These are phyloP conservation scores for Urocolius indicus DNA, from an alignment of 2,113 vertebrate species.

Conservation along the genomic window DNA sequence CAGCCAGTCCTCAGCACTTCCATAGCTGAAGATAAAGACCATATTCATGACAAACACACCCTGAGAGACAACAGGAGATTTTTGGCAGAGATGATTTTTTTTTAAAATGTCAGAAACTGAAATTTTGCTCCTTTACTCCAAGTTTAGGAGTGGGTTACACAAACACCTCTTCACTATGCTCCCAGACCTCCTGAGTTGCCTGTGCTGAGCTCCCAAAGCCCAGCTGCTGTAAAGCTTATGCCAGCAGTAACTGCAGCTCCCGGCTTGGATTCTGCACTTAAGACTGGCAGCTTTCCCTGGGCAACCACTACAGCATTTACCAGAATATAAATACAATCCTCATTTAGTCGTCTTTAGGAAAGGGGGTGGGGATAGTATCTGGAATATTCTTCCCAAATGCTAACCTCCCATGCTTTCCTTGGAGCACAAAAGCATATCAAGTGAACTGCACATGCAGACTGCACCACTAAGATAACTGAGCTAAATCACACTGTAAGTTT, in stretches of 20 bases:
- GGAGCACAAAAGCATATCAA: neutral
- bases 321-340: neutral
- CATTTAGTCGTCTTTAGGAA: neutral
- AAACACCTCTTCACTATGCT: neutral
- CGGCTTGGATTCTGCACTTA: neutral
- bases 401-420: neutral
- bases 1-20: neutral
- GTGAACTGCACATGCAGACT: neutral
- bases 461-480: neutral
- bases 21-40: neutral
- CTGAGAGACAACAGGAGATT: neutral
- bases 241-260: neutral
- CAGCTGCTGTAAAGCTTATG: neutral
- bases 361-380: too few species aligned
- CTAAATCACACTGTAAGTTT: neutral
- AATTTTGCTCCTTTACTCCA: neutral
- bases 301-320: neutral
- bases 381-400: neutral
- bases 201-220: accelerated
- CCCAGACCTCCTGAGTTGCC: too few species aligned
- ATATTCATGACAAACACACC: neutral
- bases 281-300: neutral
- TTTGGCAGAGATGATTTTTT: neutral
- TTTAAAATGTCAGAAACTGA: neutral
- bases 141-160: neutral